Conservation (phyloP, 1,140 invertebrate species). For the Pollicipes pollicipes region DNA sequence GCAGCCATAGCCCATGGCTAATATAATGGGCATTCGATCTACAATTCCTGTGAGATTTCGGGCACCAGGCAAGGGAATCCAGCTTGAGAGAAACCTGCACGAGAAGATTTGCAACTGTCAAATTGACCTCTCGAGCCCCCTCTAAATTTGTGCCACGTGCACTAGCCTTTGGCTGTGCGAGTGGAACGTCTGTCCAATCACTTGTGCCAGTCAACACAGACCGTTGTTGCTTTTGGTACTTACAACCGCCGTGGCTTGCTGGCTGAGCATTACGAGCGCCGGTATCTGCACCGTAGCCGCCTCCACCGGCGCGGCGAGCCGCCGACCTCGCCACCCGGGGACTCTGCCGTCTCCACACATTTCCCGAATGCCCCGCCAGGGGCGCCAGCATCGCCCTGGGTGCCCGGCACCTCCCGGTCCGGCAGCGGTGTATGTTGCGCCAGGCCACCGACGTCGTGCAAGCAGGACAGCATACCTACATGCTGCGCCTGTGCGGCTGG, state of each 20-base stretch:
- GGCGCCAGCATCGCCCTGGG: too few relatives aligned
- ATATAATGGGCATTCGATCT: not conserved
- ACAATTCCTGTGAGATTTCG: not conserved
- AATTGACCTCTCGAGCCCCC: not conserved
- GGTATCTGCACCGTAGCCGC: too few relatives aligned
- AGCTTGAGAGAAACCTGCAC: not conserved
- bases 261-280: too few relatives aligned
- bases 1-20: not conserved
- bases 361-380: too few relatives aligned
- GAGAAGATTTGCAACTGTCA: not conserved
- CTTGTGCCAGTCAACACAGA: not conserved
- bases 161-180: not conserved
- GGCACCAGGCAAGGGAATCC: not conserved
- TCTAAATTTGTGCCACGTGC: not conserved
- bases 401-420: too few relatives aligned
- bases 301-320: too few relatives aligned
- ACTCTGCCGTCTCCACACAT: too few relatives aligned
- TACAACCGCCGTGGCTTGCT: not conserved
- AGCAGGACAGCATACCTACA: not conserved
- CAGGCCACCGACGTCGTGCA: not conserved
- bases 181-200: not conserved
- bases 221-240: not conserved
- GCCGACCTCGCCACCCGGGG: too few relatives aligned
- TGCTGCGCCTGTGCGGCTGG: not conserved
- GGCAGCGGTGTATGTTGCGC: too few relatives aligned